A percentile compares a stretch with the other conserved stretches of the same genome.
Evolutionary conservation across 2,113 vertebrate genomes (phyloP).

Genomic region (Dicaeum eximium): DNA sequence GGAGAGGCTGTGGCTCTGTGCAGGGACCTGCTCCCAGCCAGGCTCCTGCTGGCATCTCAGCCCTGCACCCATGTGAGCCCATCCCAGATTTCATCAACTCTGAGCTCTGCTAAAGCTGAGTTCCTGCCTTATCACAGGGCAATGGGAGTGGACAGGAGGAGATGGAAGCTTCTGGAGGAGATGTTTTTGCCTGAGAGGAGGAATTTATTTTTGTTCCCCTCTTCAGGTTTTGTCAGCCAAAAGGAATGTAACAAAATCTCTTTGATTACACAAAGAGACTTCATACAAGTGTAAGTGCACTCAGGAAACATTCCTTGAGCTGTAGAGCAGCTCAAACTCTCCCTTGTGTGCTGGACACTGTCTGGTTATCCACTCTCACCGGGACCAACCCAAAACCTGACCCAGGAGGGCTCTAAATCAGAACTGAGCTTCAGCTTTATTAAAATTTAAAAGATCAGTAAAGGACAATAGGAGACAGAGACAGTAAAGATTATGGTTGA

Average conservation of each 20-base stretch:
- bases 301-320: background rate
- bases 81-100: background rate
- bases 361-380: background rate
- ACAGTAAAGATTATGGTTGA: no score
- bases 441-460: no score
- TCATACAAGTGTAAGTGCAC: background rate
- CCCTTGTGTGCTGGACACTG: rapidly evolving
- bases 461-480: no score
- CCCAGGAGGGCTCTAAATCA: background rate
- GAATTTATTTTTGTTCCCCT: background rate
- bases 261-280: background rate
- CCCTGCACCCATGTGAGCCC: background rate
- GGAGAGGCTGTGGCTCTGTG: rapidly evolving
- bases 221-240: background rate
- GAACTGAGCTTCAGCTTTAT: background rate
- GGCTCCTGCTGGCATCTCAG: background rate
- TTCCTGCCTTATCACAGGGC: background rate
- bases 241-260: background rate
- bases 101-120: background rate
- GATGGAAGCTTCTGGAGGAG: background rate
- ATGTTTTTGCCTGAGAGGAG: background rate
- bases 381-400: background rate
- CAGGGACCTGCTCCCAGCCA: background rate
- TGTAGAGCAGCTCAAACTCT: background rate
- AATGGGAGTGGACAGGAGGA: background rate